phyloP scores from a whole-genome alignment of 1,140 invertebrate genomes.

The Tribolium castaneum region DNA sequence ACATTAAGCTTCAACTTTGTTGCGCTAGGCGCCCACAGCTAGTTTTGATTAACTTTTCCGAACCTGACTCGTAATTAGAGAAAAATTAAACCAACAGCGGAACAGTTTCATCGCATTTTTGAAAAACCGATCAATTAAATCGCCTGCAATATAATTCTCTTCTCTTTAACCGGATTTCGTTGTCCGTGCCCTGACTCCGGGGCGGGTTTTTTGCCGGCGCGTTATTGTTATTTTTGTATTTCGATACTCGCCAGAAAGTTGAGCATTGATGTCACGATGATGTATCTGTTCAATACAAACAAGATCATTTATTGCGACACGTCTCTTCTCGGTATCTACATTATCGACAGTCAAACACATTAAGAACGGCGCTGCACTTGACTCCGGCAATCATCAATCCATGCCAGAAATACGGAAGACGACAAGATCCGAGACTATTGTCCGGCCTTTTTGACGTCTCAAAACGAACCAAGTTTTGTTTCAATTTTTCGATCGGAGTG shows the following conservation, averaged over 20 bases:
- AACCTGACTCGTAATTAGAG: background rate
- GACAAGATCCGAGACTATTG: background rate
- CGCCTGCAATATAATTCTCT: background rate
- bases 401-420: slow-evolving; percentile 43
- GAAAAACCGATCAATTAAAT: background rate
- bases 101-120: background rate
- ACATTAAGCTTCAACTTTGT: slow-evolving; percentile 22
- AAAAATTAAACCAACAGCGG: background rate
- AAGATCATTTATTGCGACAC: slow-evolving; percentile 56
- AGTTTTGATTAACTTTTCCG: background rate
- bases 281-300: slow-evolving; percentile 57
- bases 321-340: slow-evolving; percentile 51
- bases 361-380: slow-evolving; percentile 51
- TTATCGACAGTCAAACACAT: slow-evolving; percentile 50
- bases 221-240: slow-evolving; percentile 42
- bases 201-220: background rate
- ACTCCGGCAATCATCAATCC: slow-evolving; percentile 53
- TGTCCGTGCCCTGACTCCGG: slow-evolving; percentile 4
- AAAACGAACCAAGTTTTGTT: slow-evolving; percentile 36
- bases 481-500: slow-evolving; percentile 31
- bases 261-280: slow-evolving; percentile 50
- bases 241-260: slow-evolving; percentile 27
- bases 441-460: slow-evolving; percentile 1
- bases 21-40: background rate
- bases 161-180: background rate